Percentiles rank a stretch among this genome's conserved stretches.
These are phyloP conservation scores for Esperia sulphurella DNA, from an alignment of 2,888 invertebrate genomes.

Conservation along the genomic window DNA sequence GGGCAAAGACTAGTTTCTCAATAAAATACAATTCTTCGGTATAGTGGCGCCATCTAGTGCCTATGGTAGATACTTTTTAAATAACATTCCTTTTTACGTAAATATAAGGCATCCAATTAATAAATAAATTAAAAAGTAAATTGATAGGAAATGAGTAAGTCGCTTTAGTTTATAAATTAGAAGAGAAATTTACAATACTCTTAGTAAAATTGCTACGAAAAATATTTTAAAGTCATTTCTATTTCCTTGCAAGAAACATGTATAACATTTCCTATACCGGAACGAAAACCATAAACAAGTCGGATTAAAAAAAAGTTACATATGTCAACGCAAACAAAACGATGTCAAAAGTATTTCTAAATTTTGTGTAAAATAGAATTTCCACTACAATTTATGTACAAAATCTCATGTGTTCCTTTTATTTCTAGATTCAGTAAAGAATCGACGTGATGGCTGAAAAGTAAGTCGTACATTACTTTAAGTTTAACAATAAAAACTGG, in stretches of 20 bases:
- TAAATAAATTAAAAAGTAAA: no score
- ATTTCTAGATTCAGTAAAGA: constrained; percentile 36
- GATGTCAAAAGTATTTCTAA: constrained; percentile 73
- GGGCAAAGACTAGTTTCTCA: constrained; percentile 1
- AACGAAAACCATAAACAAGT: not conserved
- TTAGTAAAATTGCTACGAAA: no score
- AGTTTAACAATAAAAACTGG: constrained; percentile 8
- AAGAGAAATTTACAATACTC: no score
- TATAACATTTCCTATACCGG: not conserved
- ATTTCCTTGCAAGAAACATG: no score
- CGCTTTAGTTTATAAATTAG: no score
- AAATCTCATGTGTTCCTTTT: constrained; percentile 57
- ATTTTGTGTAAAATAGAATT: constrained; percentile 67
- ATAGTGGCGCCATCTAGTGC: not conserved
- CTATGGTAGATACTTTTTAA: not conserved
- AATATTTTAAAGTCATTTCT: no score
- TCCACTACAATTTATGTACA: constrained; percentile 47
- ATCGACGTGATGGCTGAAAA: constrained; percentile 64
- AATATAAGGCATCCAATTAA: not conserved
- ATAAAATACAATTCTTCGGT: no score
- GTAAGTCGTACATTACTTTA: constrained; percentile 47
- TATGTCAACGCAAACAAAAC: constrained; percentile 76
- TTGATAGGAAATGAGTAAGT: no score
- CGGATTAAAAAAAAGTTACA: constrained; percentile 17
- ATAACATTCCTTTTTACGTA: not conserved